Percentiles rank a stretch among this genome's conserved stretches.
These are phyloP conservation scores for Helleia helle DNA, from an alignment of 2,888 invertebrate genomes.

Conservation along the genomic window DNA sequence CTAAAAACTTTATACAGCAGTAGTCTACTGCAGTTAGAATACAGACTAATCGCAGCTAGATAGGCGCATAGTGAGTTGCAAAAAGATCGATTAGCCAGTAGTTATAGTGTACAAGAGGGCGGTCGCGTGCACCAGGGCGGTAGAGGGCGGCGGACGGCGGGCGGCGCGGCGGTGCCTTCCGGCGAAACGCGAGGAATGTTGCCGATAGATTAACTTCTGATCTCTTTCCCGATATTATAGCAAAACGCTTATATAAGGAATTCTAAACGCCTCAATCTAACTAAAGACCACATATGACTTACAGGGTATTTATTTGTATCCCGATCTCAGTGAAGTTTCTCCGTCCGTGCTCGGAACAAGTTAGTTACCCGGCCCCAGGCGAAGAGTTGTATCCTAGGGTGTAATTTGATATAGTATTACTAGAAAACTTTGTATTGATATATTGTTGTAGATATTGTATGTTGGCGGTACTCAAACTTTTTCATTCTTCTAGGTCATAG, in stretches of 20 bases:
- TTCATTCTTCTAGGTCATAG: too few relatives aligned
- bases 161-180: constrained; percentile 56
- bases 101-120: constrained; percentile 31
- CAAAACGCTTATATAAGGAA: constrained; percentile 66
- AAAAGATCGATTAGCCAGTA: constrained; percentile 54
- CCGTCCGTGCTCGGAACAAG: not conserved
- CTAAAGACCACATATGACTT: constrained; percentile 55
- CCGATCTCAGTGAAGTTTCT: not conserved
- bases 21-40: constrained; percentile 16
- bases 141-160: constrained; percentile 28
- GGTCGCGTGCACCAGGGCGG: constrained; percentile 53
- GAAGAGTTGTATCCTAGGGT: not conserved
- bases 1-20: constrained; percentile 14
- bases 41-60: constrained; percentile 18
- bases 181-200: constrained; percentile 71
- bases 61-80: constrained; percentile 33
- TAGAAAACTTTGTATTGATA: not conserved
- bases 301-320: constrained; percentile 33
- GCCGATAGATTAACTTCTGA: constrained; percentile 74
- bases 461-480: too few relatives aligned
- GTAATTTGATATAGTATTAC: not conserved
- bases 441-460: too few relatives aligned
- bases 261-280: constrained; percentile 67
- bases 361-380: not conserved
- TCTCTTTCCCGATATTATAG: constrained; percentile 73